These are phyloP conservation scores for Arenaria interpres DNA, from an alignment of 2,113 vertebrate species.

Conservation along the genomic window DNA sequence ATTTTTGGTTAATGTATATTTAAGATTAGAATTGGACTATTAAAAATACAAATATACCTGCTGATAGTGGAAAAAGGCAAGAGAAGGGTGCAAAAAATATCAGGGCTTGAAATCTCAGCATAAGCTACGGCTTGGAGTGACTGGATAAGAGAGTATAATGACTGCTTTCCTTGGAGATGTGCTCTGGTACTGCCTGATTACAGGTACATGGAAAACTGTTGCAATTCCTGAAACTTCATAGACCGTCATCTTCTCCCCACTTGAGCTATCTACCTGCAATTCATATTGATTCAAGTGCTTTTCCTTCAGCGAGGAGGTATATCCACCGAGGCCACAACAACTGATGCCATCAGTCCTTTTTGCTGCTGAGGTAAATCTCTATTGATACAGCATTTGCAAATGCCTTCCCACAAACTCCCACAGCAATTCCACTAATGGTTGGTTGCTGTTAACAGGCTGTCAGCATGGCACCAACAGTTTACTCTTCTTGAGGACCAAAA, in stretches of 20 bases:
- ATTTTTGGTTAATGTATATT: not conserved
- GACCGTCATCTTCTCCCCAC: not conserved
- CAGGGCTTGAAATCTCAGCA: not conserved
- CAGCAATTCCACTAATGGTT: not conserved
- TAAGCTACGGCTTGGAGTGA: not conserved
- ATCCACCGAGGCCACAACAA: not conserved
- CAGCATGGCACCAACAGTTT: not conserved
- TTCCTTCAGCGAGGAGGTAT: not conserved
- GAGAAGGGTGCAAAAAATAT: not conserved
- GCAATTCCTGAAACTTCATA: not conserved
- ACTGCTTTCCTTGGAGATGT: not conserved
- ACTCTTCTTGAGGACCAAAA: constrained; percentile 7
- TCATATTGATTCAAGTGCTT: not conserved
- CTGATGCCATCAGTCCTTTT: not conserved
- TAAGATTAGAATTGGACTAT: not conserved
- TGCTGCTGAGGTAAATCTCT: not conserved
- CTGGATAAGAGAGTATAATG: not conserved
- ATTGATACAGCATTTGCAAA: constrained; percentile 3
- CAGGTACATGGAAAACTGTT: not conserved
- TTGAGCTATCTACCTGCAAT: not conserved
- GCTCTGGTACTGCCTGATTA: not conserved
- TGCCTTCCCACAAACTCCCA: constrained; percentile 15
- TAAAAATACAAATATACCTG: not conserved
- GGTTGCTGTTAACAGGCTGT: not conserved
- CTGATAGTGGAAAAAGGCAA: not conserved